phyloP scores from a whole-genome alignment of 2,797 vertebrate species.

The Gymnodraco acuticeps region DNA sequence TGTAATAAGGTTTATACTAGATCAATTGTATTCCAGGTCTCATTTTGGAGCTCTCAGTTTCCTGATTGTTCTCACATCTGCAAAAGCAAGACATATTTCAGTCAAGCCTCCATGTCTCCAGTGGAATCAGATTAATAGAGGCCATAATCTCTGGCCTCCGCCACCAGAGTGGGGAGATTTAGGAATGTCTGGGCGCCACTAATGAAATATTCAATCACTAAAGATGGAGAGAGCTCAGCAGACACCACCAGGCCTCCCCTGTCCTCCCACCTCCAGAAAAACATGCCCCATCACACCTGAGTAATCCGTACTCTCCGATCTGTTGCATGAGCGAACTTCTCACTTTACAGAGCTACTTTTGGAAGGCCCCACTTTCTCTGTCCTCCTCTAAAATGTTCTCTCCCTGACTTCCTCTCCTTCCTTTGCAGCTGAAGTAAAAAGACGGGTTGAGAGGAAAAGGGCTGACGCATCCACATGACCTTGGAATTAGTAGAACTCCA shows the following conservation, averaged over 20 bases:
- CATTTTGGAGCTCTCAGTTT: slow-evolving; percentile 26
- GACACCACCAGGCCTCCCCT: slow-evolving; percentile 48
- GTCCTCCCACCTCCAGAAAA: slow-evolving; percentile 57
- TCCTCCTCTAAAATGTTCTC: slow-evolving; percentile 38
- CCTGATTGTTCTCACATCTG: slow-evolving; percentile 57
- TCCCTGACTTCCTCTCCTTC: slow-evolving; percentile 50
- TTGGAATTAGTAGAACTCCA: slow-evolving; percentile 86
- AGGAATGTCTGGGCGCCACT: slow-evolving; percentile 68
- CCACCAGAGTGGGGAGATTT: slow-evolving; percentile 65
- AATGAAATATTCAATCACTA: slow-evolving; percentile 72
- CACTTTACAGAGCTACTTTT: slow-evolving; percentile 46
- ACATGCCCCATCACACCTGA: slow-evolving; percentile 58
- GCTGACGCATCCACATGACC: slow-evolving; percentile 75
- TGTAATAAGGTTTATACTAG: background rate
- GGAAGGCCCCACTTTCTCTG: slow-evolving; percentile 39
- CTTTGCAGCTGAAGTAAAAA: slow-evolving; percentile 59
- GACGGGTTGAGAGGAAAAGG: slow-evolving; percentile 60
- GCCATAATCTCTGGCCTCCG: slow-evolving; percentile 56
- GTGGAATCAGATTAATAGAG: slow-evolving; percentile 81
- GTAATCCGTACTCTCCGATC: slow-evolving; percentile 44
- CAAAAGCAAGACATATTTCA: slow-evolving; percentile 73
- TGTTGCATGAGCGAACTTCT: slow-evolving; percentile 29
- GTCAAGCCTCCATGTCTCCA: slow-evolving; percentile 65
- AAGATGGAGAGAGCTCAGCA: slow-evolving; percentile 49
- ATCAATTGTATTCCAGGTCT: background rate